A percentile compares a stretch with the other conserved stretches of the same genome.
Evolutionary conservation across 2,888 invertebrate species (phyloP).

Genomic region (Andrena praecox): DNA sequence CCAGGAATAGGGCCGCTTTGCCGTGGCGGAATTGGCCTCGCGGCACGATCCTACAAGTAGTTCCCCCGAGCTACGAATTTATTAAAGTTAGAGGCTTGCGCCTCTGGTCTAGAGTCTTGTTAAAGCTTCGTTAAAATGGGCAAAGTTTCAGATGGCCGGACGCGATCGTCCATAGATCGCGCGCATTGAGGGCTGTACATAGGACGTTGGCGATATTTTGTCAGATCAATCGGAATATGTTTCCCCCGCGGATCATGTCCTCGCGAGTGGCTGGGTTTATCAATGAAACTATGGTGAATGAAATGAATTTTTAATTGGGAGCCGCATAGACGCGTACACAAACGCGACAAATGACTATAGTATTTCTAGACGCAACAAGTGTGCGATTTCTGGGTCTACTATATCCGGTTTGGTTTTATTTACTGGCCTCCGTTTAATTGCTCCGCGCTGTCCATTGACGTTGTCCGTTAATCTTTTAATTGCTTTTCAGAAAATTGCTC

Average conservation of each 20-base stretch:
- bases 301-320: constrained; percentile 70
- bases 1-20: not conserved
- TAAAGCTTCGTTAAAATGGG: not conserved
- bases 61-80: not conserved
- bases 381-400: constrained; percentile 74
- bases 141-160: not conserved
- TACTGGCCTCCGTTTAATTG: constrained; percentile 52
- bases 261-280: constrained; percentile 16
- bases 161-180: not conserved
- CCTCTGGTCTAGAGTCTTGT: not conserved
- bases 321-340: constrained; percentile 53
- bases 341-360: constrained; percentile 70
- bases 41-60: not conserved
- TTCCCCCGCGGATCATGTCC: not conserved
- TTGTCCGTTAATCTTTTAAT: not conserved
- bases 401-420: constrained; percentile 64
- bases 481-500: not conserved
- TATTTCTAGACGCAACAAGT: constrained; percentile 74
- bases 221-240: not conserved
- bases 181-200: not conserved
- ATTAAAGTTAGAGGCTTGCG: no score
- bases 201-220: not conserved
- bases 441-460: not conserved
- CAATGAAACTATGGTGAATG: constrained; percentile 61
- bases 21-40: constrained; percentile 8